Evolutionary conservation across 2,113 vertebrate species (phyloP).

Genomic region (Setophaga coronata): DNA sequence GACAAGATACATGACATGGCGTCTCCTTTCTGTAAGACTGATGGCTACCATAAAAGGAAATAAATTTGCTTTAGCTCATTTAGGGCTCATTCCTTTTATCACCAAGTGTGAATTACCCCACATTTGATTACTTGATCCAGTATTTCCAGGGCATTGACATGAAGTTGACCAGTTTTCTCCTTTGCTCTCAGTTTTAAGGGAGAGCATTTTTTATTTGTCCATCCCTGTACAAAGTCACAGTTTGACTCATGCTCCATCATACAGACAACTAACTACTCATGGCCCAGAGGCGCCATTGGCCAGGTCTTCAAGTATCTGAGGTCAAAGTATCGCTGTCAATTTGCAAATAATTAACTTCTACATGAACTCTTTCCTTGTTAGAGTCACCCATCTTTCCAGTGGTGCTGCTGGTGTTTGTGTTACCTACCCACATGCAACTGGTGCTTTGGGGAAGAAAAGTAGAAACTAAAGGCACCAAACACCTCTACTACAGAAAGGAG

Average conservation of each 20-base stretch:
- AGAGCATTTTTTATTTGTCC: not conserved
- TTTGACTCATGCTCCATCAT: not conserved
- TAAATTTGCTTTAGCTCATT: not conserved
- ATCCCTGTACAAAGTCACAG: not conserved
- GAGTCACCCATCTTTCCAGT: not conserved
- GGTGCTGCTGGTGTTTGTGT: not conserved
- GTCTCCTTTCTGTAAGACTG: not conserved
- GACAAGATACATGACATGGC: not conserved
- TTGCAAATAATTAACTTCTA: constrained; percentile 25
- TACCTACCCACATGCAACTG: not conserved
- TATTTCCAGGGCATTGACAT: not conserved
- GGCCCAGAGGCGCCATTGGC: not conserved
- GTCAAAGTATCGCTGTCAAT: not conserved
- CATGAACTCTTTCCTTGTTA: not conserved
- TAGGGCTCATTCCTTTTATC: not conserved
- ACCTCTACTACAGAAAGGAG: not conserved
- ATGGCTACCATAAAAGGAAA: not conserved
- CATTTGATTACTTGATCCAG: not conserved
- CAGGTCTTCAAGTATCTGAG: not conserved
- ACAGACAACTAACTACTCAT: not conserved
- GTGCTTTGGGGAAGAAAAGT: not conserved
- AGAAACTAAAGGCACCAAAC: not conserved
- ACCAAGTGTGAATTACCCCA: not conserved
- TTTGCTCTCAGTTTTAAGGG: not conserved
- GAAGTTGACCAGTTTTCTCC: not conserved